These are phyloP conservation scores for Sisor rabdophorus DNA, from an alignment of 2,113 vertebrate species.

Conservation along the genomic window DNA sequence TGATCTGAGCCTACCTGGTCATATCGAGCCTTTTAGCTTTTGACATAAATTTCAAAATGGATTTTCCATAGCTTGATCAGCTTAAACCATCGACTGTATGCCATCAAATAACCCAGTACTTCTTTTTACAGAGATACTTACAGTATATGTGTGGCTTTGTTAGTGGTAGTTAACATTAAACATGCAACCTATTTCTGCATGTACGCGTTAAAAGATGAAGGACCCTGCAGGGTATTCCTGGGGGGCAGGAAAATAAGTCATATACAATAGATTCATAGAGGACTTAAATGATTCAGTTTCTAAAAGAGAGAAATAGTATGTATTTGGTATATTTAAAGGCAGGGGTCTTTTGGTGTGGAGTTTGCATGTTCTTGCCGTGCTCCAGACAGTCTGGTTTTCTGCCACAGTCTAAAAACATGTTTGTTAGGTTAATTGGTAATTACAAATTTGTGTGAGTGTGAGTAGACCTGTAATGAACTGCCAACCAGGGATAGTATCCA, in stretches of 20 bases:
- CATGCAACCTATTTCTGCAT: neutral
- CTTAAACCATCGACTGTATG: neutral
- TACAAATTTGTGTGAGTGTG: too few relatives aligned
- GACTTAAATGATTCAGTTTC: neutral
- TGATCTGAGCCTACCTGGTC: neutral
- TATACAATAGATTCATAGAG: neutral
- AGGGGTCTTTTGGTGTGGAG: too few relatives aligned
- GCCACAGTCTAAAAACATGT: too few relatives aligned
- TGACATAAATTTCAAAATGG: constrained; percentile 15
- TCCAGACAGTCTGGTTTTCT: too few relatives aligned
- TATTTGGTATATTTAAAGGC: neutral
- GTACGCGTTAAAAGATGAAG: neutral
- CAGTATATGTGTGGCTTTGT: neutral
- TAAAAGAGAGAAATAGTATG: neutral
- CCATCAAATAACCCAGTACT: constrained; percentile 10
- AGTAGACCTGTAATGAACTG: too few relatives aligned
- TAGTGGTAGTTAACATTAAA: neutral
- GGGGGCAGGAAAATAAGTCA: neutral
- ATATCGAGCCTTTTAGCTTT: constrained; percentile 5
- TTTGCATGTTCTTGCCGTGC: too few relatives aligned
- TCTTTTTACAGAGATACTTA: neutral
- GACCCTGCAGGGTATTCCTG: neutral
- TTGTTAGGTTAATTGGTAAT: too few relatives aligned
- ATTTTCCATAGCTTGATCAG: neutral
- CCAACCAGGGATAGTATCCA: too few relatives aligned